Evolutionary conservation across 2,888 invertebrate species (phyloP).

Genomic region (Serripes groenlandicus): DNA sequence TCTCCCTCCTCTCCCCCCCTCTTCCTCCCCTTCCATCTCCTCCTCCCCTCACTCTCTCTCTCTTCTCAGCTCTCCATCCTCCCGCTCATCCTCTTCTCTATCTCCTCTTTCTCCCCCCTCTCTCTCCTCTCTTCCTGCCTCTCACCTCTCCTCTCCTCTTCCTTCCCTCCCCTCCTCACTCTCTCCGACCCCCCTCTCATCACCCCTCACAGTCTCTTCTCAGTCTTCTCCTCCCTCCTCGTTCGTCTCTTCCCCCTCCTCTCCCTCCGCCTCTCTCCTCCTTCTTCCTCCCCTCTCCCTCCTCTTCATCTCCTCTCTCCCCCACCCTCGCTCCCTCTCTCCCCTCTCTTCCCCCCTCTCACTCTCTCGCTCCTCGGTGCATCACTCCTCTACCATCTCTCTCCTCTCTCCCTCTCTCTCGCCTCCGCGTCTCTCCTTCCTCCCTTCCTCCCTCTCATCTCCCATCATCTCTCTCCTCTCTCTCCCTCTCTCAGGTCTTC

Average conservation of each 20-base stretch:
- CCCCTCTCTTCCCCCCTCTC: neutral
- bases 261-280: neutral
- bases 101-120: neutral
- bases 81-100: too few relatives aligned
- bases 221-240: neutral
- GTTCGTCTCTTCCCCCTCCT: neutral
- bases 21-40: slow-evolving; percentile 12
- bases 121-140: neutral
- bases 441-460: slow-evolving; percentile 7
- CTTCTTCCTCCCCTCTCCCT: neutral
- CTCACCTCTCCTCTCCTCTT: neutral
- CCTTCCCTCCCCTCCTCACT: neutral
- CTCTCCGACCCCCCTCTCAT: neutral
- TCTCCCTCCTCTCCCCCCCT: neutral
- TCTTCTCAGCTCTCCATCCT: neutral
- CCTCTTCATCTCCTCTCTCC: neutral
- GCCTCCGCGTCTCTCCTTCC: slow-evolving; percentile 18
- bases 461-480: slow-evolving; percentile 3
- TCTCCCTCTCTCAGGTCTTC: neutral
- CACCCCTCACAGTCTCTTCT: neutral
- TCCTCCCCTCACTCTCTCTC: neutral
- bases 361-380: neutral
- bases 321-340: neutral
- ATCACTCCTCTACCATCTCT: neutral
- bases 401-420: neutral